A percentile compares a stretch with the other conserved stretches of the same genome.
phyloP scores from a whole-genome alignment of 2,113 vertebrate species.

The Trichechus manatus region DNA sequence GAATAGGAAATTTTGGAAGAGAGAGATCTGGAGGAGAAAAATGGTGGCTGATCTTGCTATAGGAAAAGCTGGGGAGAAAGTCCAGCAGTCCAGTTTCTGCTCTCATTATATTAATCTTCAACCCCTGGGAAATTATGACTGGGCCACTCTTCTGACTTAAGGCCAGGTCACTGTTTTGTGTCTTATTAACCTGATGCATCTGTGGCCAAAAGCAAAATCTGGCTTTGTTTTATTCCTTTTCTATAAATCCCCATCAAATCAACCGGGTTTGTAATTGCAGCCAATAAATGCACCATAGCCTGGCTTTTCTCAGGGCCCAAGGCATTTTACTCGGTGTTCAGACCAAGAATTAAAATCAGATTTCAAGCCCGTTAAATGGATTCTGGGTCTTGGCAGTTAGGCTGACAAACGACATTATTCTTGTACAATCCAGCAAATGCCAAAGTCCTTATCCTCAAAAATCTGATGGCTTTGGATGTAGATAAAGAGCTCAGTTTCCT shows the following conservation, averaged over 20 bases:
- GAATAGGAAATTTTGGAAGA: neutral
- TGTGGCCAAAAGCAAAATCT: slow-evolving; percentile 67
- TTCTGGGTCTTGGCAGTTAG: slow-evolving; percentile 71
- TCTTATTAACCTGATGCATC: slow-evolving; percentile 68
- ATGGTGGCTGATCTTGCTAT: neutral
- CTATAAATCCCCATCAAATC: slow-evolving; percentile 75
- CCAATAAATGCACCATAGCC: slow-evolving; percentile 75
- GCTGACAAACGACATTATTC: slow-evolving; percentile 73
- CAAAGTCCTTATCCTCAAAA: slow-evolving; percentile 74
- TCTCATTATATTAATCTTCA: slow-evolving; percentile 11
- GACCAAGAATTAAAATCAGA: slow-evolving; percentile 77
- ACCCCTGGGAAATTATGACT: neutral
- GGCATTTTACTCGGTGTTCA: slow-evolving; percentile 72
- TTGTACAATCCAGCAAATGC: slow-evolving; percentile 69
- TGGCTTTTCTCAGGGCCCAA: slow-evolving; percentile 69
- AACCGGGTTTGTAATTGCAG: slow-evolving; percentile 77
- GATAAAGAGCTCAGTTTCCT: slow-evolving; percentile 74
- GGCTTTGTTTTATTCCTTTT: slow-evolving; percentile 66
- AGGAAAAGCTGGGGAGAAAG: neutral
- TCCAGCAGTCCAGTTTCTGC: neutral
- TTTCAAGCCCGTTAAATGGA: slow-evolving; percentile 80
- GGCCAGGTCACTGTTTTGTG: neutral
- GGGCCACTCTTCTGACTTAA: neutral
- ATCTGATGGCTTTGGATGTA: slow-evolving; percentile 71
- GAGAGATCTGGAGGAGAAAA: neutral